Conservation (phyloP, 2,888 invertebrate genomes). For the Coleophora flavipennella region DNA sequence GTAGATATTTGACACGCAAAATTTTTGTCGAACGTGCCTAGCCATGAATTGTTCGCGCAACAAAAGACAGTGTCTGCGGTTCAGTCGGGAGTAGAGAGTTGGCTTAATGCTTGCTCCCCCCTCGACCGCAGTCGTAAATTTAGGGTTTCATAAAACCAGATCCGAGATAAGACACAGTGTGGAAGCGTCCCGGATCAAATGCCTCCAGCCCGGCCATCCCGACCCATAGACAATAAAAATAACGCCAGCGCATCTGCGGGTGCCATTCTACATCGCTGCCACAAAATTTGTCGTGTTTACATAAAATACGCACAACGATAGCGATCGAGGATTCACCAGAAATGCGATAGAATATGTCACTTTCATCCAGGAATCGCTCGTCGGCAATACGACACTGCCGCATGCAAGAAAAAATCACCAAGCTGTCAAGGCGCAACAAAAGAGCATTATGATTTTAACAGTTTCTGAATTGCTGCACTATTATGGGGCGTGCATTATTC, state of each 20-base stretch:
- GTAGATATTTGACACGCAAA: constrained; percentile 60
- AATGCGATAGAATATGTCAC: constrained; percentile 43
- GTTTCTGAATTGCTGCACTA: constrained; percentile 64
- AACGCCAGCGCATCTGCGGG: constrained; percentile 67
- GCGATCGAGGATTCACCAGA: constrained; percentile 58
- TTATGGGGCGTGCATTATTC: constrained; percentile 70
- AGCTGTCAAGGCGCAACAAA: constrained; percentile 65
- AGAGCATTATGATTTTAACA: constrained; percentile 70
- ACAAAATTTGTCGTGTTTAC: constrained; percentile 69
- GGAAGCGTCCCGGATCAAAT: constrained; percentile 68
- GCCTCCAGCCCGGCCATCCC: constrained; percentile 43
- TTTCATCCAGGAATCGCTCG: constrained; percentile 36
- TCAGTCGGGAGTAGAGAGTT: constrained; percentile 51
- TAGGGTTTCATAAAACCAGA: constrained; percentile 74
- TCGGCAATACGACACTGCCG: constrained; percentile 47
- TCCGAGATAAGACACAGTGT: constrained; percentile 71
- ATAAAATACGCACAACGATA: constrained; percentile 64
- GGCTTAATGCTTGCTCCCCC: constrained; percentile 64
- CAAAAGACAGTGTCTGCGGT: constrained; percentile 68
- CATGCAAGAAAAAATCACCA: constrained; percentile 37
- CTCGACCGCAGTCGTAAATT: constrained; percentile 70
- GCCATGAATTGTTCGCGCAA: constrained; percentile 60
- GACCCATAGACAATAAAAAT: constrained; percentile 63
- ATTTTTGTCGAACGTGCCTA: constrained; percentile 63
- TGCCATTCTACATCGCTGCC: constrained; percentile 45